phyloP scores from a whole-genome alignment of 2,888 invertebrate species.

The Pharmacophagus antenor region DNA sequence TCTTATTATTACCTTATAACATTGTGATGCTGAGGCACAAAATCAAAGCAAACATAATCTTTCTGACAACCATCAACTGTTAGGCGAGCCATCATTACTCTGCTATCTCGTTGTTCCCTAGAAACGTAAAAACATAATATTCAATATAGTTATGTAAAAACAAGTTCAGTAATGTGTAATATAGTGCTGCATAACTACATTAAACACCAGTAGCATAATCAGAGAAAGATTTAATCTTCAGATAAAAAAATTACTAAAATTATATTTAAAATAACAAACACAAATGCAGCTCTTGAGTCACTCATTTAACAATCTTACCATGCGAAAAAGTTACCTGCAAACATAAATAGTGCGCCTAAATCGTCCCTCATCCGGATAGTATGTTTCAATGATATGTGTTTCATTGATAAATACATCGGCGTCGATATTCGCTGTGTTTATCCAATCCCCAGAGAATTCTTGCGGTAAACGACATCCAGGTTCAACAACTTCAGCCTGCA shows the following conservation, averaged over 20 bases:
- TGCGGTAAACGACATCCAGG: slow-evolving; percentile 95
- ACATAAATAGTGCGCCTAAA: slow-evolving; percentile 95
- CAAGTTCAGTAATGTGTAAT: too few species aligned
- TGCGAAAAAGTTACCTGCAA: slow-evolving; percentile 79
- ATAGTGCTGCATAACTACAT: too few species aligned
- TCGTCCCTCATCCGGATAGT: slow-evolving; percentile 95
- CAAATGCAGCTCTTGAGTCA: not conserved
- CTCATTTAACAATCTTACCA: not conserved
- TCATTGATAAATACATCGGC: slow-evolving; percentile 96
- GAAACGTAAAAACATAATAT: slow-evolving; percentile 2
- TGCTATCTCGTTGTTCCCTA: slow-evolving; percentile 92
- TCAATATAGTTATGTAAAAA: too few species aligned
- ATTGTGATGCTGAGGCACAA: slow-evolving; percentile 97
- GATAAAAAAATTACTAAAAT: too few species aligned
- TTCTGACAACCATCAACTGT: slow-evolving; percentile 98
- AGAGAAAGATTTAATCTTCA: too few species aligned
- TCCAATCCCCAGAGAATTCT: slow-evolving; percentile 97
- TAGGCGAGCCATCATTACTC: slow-evolving; percentile 97
- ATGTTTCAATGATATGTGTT: slow-evolving; percentile 97
- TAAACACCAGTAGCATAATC: too few species aligned
- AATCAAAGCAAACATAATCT: slow-evolving; percentile 98
- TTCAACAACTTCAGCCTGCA: slow-evolving; percentile 90
- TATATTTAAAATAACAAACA: too few species aligned
- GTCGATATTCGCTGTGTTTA: slow-evolving; percentile 98
- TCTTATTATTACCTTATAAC: slow-evolving; percentile 83